These are phyloP conservation scores for Cyrtodaria siliqua DNA, from an alignment of 2,888 invertebrate species.

Conservation along the genomic window DNA sequence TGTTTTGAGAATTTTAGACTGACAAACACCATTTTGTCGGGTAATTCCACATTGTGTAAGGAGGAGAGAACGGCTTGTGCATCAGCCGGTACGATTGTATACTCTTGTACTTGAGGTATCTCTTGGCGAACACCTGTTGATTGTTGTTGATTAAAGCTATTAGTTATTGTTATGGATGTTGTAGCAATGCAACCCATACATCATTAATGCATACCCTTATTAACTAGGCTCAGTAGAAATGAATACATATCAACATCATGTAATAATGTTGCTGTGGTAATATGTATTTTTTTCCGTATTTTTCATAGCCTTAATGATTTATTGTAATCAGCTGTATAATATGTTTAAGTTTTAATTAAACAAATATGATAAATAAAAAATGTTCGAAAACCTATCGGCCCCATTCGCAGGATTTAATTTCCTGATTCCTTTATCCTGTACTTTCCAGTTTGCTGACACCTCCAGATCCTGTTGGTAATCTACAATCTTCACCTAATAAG, in stretches of 20 bases:
- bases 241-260: no score
- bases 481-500: conserved; percentile 49
- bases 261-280: no score
- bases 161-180: no score
- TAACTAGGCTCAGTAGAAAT: no score
- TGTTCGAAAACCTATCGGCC: conserved; percentile 62
- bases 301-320: no score
- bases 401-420: conserved; percentile 54
- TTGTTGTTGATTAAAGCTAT: background rate
- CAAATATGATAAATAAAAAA: background rate
- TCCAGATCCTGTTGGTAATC: conserved; percentile 43
- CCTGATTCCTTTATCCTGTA: conserved; percentile 63
- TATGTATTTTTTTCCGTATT: no score
- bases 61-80: background rate
- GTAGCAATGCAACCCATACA: no score
- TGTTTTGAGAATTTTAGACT: conserved; percentile 57
- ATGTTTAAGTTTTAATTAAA: background rate
- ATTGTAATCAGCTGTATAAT: background rate
- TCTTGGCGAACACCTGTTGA: background rate
- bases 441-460: conserved; percentile 51
- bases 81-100: background rate
- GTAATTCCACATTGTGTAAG: background rate
- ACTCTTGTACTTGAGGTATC: no score
- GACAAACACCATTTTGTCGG: conserved; percentile 13
- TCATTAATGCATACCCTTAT: no score